Conservation (phyloP, 2,797 vertebrate species). For the Meda fulgida region DNA sequence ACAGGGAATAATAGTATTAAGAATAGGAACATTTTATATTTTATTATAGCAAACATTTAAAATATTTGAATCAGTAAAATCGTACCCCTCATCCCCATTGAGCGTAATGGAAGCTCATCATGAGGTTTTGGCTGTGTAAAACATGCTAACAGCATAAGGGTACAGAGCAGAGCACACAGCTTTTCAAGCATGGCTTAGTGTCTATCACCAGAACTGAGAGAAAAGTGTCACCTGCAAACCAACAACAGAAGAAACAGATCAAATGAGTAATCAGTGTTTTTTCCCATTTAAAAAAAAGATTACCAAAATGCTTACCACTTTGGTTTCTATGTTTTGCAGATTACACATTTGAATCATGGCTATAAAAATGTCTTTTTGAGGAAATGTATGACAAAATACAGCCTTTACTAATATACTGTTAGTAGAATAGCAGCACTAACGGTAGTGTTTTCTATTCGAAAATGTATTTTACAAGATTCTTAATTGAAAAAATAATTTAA, state of each 20-base stretch:
- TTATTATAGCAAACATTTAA: background rate
- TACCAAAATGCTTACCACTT: background rate
- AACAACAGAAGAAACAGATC: background rate
- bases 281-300: background rate
- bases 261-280: background rate
- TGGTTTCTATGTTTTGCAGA: background rate
- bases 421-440: background rate
- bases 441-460: background rate
- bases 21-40: background rate
- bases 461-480: background rate
- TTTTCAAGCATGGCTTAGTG: constrained; percentile 67
- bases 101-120: constrained; percentile 53
- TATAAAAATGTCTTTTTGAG: background rate
- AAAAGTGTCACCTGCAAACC: constrained; percentile 28
- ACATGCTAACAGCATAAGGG: constrained; percentile 76
- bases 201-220: no score
- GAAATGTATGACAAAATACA: background rate
- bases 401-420: background rate
- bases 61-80: background rate
- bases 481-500: background rate
- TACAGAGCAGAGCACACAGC: constrained; percentile 63
- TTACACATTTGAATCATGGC: background rate
- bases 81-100: constrained; percentile 77
- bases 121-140: constrained; percentile 59
- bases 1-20: constrained; percentile 16